These are phyloP conservation scores for Malurus splendens DNA, from an alignment of 2,797 vertebrate genomes.

Conservation along the genomic window DNA sequence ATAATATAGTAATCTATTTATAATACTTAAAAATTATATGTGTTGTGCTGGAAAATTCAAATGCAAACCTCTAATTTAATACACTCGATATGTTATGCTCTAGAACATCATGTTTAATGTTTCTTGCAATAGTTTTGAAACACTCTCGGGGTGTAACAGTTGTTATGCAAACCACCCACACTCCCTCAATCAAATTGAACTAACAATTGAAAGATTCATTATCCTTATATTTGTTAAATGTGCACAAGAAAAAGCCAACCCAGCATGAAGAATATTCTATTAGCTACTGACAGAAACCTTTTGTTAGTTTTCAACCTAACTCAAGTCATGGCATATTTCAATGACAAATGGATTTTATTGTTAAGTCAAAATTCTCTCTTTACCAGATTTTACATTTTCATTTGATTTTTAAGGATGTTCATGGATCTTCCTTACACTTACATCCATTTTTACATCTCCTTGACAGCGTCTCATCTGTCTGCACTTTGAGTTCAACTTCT, in stretches of 20 bases:
- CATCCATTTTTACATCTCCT: not conserved
- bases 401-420: not conserved
- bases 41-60: not conserved
- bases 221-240: not conserved
- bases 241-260: not conserved
- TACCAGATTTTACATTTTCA: not conserved
- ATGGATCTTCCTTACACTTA: not conserved
- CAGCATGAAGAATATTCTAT: not conserved
- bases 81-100: not conserved
- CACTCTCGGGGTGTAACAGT: not conserved
- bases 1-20: not conserved
- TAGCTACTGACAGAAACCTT: not conserved
- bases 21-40: not conserved
- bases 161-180: conserved; percentile 15
- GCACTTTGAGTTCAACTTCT: not conserved
- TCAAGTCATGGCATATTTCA: not conserved
- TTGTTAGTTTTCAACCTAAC: not conserved
- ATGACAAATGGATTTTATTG: not conserved
- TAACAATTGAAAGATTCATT: not conserved
- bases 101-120: not conserved
- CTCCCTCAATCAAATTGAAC: not conserved
- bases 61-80: not conserved
- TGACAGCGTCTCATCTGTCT: not conserved
- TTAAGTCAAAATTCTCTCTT: not conserved
- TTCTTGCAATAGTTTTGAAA: conserved; percentile 17